phyloP scores from a whole-genome alignment of 2,888 invertebrate genomes.

The Archips crataeganus region DNA sequence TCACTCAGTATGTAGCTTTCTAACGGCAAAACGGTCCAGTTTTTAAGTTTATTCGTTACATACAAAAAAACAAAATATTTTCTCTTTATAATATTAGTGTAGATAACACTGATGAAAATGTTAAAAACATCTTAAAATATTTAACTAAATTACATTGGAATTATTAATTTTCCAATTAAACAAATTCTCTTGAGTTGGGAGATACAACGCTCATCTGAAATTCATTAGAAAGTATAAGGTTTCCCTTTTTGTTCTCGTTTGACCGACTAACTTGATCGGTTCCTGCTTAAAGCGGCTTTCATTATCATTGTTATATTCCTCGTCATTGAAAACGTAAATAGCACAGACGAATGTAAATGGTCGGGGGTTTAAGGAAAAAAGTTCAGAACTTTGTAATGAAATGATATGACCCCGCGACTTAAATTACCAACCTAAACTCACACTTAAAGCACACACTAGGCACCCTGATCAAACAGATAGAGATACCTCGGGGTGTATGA shows the following conservation, averaged over 20 bases:
- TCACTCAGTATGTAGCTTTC: no score
- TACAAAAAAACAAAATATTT: no score
- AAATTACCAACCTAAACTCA: conserved; percentile 33
- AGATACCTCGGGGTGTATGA: conserved; percentile 24
- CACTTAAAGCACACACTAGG: conserved; percentile 36
- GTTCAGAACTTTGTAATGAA: conserved; percentile 7
- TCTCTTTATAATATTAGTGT: no score
- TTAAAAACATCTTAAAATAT: neutral
- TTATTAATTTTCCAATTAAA: conserved; percentile 17
- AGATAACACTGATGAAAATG: neutral
- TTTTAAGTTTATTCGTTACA: no score
- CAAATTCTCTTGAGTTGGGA: conserved; percentile 11
- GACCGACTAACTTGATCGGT: conserved; percentile 7
- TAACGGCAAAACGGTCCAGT: no score
- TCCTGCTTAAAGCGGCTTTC: conserved; percentile 2
- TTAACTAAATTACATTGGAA: conserved; percentile 2
- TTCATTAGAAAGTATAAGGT: conserved; percentile 24
- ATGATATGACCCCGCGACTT: conserved; percentile 23
- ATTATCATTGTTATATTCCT: neutral
- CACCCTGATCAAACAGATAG: conserved; percentile 29
- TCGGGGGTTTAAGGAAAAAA: neutral
- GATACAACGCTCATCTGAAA: conserved; percentile 23
- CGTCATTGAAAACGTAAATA: conserved; percentile 15
- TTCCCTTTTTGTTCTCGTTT: conserved; percentile 12
- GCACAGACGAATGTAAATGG: neutral